phyloP scores from a whole-genome alignment of 2,888 invertebrate species.

The Bugulina stolonifera region DNA sequence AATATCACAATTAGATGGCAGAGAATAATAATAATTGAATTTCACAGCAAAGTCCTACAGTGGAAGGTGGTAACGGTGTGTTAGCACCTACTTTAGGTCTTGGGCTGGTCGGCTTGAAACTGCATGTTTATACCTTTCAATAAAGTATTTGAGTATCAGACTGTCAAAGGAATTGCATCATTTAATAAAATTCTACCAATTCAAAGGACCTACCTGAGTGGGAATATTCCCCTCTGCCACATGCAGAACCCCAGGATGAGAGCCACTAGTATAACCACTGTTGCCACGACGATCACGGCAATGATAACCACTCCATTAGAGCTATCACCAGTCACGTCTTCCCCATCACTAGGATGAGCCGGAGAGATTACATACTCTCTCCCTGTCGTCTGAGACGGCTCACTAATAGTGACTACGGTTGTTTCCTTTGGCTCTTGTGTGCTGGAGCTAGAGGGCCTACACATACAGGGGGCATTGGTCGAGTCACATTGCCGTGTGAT shows the following conservation, averaged over 20 bases:
- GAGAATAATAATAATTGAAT: too few relatives aligned
- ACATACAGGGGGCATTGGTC: neutral
- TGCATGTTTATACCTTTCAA: too few relatives aligned
- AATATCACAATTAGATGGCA: too few relatives aligned
- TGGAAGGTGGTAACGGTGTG: too few relatives aligned
- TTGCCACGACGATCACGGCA: neutral
- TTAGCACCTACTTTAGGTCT: too few relatives aligned
- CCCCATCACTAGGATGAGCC: neutral
- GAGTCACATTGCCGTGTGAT: neutral
- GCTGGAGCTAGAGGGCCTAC: neutral
- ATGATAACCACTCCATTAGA: neutral
- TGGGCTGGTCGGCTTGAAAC: too few relatives aligned
- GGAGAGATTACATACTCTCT: neutral
- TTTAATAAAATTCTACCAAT: too few relatives aligned
- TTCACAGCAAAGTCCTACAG: too few relatives aligned
- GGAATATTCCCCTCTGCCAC: neutral
- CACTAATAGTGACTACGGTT: neutral
- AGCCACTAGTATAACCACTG: conserved; percentile 1
- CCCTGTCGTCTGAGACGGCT: neutral
- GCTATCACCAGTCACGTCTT: neutral
- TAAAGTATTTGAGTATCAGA: too few relatives aligned
- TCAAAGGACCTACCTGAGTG: neutral
- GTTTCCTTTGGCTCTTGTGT: neutral
- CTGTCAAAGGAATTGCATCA: too few relatives aligned
- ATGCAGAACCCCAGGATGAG: neutral